Conservation (phyloP, 30 jellyfish, hydroid and myxozoan species). For the Phacellophora camtschatica region DNA sequence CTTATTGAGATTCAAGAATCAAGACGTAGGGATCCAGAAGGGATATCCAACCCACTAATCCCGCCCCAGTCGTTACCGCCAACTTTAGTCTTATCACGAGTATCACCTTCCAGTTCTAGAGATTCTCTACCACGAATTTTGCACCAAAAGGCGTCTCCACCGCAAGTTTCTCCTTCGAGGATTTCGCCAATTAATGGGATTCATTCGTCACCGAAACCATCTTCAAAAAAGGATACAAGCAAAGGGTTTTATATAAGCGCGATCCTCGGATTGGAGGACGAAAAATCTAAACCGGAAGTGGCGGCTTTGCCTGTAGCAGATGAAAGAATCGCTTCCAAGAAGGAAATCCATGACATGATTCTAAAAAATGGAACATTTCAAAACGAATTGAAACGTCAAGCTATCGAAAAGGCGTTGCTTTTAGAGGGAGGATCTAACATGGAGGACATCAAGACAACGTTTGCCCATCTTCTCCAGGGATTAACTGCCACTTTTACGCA, state of each 20-base stretch:
- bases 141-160: neutral
- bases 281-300: neutral
- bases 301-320: slow-evolving; percentile 13
- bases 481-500: slow-evolving; percentile 56
- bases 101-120: neutral
- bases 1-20: neutral
- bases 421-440: neutral
- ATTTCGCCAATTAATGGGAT: slow-evolving; percentile 17
- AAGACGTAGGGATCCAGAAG: neutral
- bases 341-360: neutral
- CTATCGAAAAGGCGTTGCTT: neutral
- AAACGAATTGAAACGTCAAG: neutral
- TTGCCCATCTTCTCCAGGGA: slow-evolving; percentile 71
- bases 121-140: neutral
- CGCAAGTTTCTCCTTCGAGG: neutral
- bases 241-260: slow-evolving; percentile 68
- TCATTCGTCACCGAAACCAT: neutral
- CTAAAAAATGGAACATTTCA: neutral
- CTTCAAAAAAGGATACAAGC: slow-evolving; percentile 42
- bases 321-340: neutral
- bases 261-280: slow-evolving; percentile 73
- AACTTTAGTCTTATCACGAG: neutral
- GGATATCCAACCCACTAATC: neutral
- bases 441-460: slow-evolving; percentile 70
- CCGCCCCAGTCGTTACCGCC: neutral